phyloP scores from a whole-genome alignment of 1,140 invertebrate species.

The Nasonia longicornis region DNA sequence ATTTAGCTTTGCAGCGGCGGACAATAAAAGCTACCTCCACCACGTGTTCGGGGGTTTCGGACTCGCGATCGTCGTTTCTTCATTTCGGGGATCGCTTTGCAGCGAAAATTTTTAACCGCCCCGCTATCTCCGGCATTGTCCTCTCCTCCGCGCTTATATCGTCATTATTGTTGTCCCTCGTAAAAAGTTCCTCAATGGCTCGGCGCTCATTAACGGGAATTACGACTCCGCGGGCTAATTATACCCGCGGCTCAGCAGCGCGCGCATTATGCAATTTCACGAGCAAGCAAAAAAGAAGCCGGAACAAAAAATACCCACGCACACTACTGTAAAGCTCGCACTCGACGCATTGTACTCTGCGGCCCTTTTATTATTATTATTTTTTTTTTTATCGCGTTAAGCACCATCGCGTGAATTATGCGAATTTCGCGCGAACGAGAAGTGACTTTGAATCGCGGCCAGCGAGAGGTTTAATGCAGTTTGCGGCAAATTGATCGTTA shows the following conservation, averaged over 20 bases:
- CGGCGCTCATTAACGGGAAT: constrained; percentile 21
- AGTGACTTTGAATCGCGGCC: neutral
- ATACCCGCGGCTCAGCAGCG: neutral
- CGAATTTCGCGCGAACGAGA: neutral
- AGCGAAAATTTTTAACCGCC: neutral
- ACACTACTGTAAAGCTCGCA: no score
- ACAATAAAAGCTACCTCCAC: neutral
- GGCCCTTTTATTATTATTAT: no score
- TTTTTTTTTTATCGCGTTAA: no score
- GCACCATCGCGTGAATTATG: no score
- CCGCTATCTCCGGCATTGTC: constrained; percentile 14
- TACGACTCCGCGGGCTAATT: constrained; percentile 20
- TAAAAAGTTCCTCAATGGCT: constrained; percentile 41
- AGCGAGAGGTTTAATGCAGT: neutral
- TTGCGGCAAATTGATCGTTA: neutral
- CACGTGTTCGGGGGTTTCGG: no score
- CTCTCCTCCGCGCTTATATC: neutral
- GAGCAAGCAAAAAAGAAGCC: no score
- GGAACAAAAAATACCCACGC: no score
- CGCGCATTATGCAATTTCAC: constrained; percentile 19
- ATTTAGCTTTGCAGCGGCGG: constrained; percentile 21
- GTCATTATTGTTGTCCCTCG: constrained; percentile 17
- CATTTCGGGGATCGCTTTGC: neutral
- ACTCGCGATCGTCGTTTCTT: no score
- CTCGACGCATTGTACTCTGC: no score